A percentile compares a stretch with the other conserved stretches of the same genome.
Conservation (phyloP, 1,140 invertebrate genomes). For the Manduca sexta region DNA sequence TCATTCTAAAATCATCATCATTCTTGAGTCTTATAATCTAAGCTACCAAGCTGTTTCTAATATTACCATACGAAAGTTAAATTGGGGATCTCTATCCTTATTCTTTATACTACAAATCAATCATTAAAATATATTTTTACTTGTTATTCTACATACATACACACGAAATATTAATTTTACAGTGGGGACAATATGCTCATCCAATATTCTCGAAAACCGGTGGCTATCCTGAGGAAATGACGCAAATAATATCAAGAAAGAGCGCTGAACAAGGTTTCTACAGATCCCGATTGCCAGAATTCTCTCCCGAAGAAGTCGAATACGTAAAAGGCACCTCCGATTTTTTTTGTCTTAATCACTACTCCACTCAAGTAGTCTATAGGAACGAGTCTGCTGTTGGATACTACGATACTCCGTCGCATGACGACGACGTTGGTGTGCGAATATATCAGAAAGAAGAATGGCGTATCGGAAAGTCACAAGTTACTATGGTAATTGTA, state of each 20-base stretch:
- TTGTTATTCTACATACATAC: neutral
- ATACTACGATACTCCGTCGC: constrained; percentile 26
- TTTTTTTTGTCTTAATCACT: constrained; percentile 77
- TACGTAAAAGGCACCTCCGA: constrained; percentile 64
- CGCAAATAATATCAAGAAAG: constrained; percentile 67
- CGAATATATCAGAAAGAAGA: constrained; percentile 17
- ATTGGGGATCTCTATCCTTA: too few species aligned
- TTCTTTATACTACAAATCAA: too few species aligned
- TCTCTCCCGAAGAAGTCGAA: constrained; percentile 40
- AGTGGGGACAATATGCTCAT: constrained; percentile 54
- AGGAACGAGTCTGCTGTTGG: constrained; percentile 31
- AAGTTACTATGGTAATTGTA: constrained; percentile 22
- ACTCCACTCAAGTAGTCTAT: constrained; percentile 54
- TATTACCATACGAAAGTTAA: too few species aligned
- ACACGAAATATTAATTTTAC: constrained; percentile 6
- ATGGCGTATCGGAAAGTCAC: constrained; percentile 24
- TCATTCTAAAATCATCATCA: too few species aligned
- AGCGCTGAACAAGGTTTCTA: constrained; percentile 60
- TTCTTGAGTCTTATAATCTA: too few species aligned
- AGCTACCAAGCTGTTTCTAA: too few species aligned
- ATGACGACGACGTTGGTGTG: constrained; percentile 28
- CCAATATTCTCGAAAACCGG: constrained; percentile 74
- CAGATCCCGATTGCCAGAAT: constrained; percentile 54
- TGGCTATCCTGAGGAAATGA: constrained; percentile 75
- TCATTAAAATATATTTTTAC: neutral